phyloP scores from a whole-genome alignment of 2,888 invertebrate genomes.

The Drosophila gaucha region DNA sequence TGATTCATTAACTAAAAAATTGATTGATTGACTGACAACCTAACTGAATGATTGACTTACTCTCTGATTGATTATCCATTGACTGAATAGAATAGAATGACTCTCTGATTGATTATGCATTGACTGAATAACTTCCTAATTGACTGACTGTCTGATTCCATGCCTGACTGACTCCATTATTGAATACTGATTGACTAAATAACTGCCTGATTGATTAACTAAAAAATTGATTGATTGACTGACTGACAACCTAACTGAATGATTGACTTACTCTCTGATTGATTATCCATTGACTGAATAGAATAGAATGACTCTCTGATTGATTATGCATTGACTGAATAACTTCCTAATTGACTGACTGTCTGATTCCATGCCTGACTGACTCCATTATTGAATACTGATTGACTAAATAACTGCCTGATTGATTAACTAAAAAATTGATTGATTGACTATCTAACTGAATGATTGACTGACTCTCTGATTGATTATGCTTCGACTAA shows the following conservation, averaged over 20 bases:
- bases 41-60: not conserved
- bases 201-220: not conserved
- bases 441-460: too few relatives aligned
- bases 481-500: not conserved
- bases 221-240: not conserved
- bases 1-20: too few relatives aligned
- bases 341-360: not conserved
- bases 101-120: not conserved
- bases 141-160: not conserved
- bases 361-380: too few relatives aligned
- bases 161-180: not conserved
- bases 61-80: too few relatives aligned
- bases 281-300: too few relatives aligned
- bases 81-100: too few relatives aligned
- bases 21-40: too few relatives aligned
- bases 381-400: too few relatives aligned
- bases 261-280: not conserved
- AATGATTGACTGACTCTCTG: not conserved
- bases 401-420: not conserved
- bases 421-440: not conserved
- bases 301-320: not conserved
- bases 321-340: not conserved
- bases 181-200: not conserved
- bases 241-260: not conserved
- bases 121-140: not conserved